Percentiles rank a stretch among this genome's conserved stretches.
Evolutionary conservation across 2,113 vertebrate genomes (phyloP).

Genomic region (Addax nasomaculatus): DNA sequence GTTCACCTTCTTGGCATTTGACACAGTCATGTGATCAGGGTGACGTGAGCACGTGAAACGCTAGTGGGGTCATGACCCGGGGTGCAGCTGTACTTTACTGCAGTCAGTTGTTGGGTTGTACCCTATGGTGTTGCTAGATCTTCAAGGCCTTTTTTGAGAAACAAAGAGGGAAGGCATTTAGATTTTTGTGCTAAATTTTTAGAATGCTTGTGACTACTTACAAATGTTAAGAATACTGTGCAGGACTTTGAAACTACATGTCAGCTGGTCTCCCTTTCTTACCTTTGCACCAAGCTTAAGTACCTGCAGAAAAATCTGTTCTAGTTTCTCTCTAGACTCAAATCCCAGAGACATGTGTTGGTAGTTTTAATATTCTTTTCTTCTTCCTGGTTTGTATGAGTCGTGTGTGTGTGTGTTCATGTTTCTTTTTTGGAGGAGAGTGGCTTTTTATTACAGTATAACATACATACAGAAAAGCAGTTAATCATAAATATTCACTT

Average conservation of each 20-base stretch:
- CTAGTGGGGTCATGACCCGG: background rate
- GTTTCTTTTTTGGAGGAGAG: background rate
- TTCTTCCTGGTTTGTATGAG: background rate
- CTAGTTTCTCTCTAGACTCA: background rate
- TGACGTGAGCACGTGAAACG: accelerated
- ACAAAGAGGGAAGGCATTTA: background rate
- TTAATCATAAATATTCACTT: background rate
- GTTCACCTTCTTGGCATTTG: background rate
- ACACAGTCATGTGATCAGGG: background rate
- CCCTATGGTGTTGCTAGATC: background rate
- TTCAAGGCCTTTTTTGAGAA: background rate
- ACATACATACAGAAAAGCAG: background rate
- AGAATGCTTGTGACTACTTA: background rate
- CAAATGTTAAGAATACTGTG: background rate
- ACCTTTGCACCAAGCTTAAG: background rate
- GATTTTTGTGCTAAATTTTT: background rate
- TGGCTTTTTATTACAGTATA: background rate
- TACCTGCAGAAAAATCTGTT: background rate
- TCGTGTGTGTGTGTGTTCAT: background rate
- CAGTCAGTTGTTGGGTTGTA: no score
- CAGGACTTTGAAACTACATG: background rate
- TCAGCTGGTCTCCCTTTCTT: background rate
- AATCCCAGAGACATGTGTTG: background rate
- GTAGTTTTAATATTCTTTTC: background rate
- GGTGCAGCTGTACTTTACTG: no score